Percentiles rank a stretch among this genome's conserved stretches.
phyloP scores from a whole-genome alignment of 2,888 invertebrate species.

The Girardia tigrina region DNA sequence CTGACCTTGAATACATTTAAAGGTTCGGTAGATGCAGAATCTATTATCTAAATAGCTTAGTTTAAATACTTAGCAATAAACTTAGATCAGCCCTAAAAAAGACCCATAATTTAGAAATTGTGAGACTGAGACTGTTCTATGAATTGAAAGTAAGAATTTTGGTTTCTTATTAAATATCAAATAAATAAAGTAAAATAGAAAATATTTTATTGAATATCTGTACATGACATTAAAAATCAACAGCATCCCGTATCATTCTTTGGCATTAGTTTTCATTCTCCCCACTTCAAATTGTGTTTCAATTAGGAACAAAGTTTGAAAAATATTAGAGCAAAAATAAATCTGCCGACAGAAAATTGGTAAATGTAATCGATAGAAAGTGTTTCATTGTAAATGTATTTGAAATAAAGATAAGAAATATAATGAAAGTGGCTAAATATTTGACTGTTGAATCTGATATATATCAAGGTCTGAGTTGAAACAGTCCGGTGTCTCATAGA shows the following conservation, averaged over 20 bases:
- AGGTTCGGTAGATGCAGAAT: too few relatives aligned
- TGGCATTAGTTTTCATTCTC: not conserved
- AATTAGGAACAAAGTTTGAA: not conserved
- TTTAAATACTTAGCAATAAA: too few relatives aligned
- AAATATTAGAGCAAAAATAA: not conserved
- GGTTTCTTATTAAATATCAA: too few relatives aligned
- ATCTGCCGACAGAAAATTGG: not conserved
- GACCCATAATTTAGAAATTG: too few relatives aligned
- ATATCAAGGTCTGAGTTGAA: conserved; percentile 13
- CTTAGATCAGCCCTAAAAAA: too few relatives aligned
- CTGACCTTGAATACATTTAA: too few relatives aligned
- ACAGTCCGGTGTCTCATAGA: not conserved
- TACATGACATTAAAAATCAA: not conserved
- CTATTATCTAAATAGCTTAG: too few relatives aligned
- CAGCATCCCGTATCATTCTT: not conserved
- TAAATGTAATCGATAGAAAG: too few relatives aligned
- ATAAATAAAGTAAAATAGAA: too few relatives aligned
- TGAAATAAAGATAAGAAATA: not conserved
- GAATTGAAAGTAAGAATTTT: too few relatives aligned
- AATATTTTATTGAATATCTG: not conserved
- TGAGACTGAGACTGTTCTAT: too few relatives aligned
- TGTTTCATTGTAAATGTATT: too few relatives aligned
- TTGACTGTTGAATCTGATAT: not conserved
- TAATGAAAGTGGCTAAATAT: not conserved
- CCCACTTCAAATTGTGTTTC: not conserved